Evolutionary conservation across 2,888 invertebrate genomes (phyloP).

Genomic region (Cryptosula pallasiana): DNA sequence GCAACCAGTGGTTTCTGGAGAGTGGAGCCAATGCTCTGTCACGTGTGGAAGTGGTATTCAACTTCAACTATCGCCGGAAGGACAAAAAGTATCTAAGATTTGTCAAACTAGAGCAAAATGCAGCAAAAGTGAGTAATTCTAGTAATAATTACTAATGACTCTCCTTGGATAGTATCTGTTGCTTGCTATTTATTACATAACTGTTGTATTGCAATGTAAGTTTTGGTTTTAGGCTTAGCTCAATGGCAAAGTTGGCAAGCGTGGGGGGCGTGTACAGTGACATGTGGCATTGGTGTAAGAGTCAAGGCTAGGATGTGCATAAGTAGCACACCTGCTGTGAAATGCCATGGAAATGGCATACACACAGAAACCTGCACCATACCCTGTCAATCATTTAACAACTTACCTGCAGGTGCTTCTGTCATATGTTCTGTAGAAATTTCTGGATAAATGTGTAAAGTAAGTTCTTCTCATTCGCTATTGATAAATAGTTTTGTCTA

Average conservation of each 20-base stretch:
- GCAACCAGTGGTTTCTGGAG: not conserved
- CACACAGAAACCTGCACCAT: slow-evolving; percentile 6
- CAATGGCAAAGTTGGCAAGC: not conserved
- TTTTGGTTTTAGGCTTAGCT: not conserved
- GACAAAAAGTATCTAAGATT: not conserved
- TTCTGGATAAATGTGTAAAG: not conserved
- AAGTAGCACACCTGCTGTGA: not conserved
- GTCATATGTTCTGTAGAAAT: not conserved
- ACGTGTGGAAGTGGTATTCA: not conserved
- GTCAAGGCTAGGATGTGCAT: not conserved
- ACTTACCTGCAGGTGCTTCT: not conserved
- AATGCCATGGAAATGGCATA: slow-evolving; percentile 4
- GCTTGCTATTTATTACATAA: too few relatives aligned
- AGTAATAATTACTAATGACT: too few relatives aligned
- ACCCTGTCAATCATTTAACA: not conserved
- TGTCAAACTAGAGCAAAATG: too few relatives aligned
- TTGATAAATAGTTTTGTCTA: too few relatives aligned
- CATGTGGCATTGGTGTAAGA: slow-evolving; percentile 16
- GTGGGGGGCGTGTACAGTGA: slow-evolving; percentile 20
- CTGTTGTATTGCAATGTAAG: too few relatives aligned
- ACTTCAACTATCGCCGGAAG: not conserved
- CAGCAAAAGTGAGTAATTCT: too few relatives aligned
- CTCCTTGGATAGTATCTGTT: too few relatives aligned
- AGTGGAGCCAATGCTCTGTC: slow-evolving; percentile 13
- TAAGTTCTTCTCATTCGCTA: too few relatives aligned